Conservation (phyloP, 1,140 invertebrate species). For the Dolichoris vasculosae region DNA sequence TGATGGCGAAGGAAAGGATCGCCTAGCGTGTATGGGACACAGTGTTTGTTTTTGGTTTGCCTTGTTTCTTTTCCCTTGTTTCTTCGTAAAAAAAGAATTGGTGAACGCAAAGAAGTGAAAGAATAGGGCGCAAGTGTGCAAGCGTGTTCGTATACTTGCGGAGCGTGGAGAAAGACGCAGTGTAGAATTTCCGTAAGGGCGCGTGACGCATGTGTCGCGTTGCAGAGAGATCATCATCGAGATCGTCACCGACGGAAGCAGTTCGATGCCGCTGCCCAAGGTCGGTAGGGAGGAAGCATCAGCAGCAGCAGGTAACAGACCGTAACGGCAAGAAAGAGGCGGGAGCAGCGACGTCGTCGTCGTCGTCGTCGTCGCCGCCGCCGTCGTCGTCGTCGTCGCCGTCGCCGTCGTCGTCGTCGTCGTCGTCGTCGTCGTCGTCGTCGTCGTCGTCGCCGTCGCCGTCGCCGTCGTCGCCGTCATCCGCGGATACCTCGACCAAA, state of each 20-base stretch:
- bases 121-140: too few species aligned
- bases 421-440: conserved; percentile 53
- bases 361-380: conserved; percentile 4
- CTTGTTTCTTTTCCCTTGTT: not conserved
- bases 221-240: conserved; percentile 60
- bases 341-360: conserved; percentile 51
- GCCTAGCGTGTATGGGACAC: not conserved
- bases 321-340: conserved; percentile 56
- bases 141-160: not conserved
- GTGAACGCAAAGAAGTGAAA: not conserved
- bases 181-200: not conserved
- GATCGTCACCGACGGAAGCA: conserved; percentile 41
- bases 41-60: conserved; percentile 6
- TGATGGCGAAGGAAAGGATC: not conserved
- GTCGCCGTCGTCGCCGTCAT: conserved; percentile 51
- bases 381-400: conserved; percentile 38
- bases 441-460: conserved; percentile 51
- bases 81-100: conserved; percentile 2
- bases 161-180: not conserved
- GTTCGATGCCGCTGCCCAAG: conserved; percentile 45
- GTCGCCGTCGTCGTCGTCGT: conserved; percentile 51
- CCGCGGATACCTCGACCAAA: not conserved
- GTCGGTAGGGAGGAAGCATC: conserved; percentile 19
- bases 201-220: conserved; percentile 69
- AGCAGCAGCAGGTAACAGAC: conserved; percentile 46